phyloP scores from a whole-genome alignment of 2,888 invertebrate genomes.

The Malthinus flaveolus region DNA sequence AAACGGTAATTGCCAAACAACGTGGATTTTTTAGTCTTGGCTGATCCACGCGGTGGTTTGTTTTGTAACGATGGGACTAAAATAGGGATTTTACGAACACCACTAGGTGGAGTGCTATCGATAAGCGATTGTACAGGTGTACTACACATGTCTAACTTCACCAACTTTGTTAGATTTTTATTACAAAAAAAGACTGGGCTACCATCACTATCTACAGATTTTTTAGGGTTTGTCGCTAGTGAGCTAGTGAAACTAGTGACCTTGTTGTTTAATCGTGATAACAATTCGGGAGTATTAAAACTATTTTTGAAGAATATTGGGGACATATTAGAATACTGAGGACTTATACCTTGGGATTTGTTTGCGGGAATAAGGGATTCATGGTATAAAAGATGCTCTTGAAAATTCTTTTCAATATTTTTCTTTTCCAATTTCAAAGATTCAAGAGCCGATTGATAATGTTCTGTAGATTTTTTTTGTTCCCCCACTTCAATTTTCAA shows the following conservation, averaged over 20 bases:
- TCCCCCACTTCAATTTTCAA: constrained; percentile 33
- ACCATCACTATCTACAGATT: constrained; percentile 7
- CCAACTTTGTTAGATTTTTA: not conserved
- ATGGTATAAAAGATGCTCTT: not conserved
- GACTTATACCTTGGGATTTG: not conserved
- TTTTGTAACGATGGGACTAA: not conserved
- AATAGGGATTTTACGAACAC: not conserved
- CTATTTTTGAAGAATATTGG: too few relatives aligned
- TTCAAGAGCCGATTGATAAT: constrained; percentile 38
- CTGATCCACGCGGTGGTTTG: not conserved
- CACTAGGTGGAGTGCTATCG: not conserved
- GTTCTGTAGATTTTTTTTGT: constrained; percentile 36
- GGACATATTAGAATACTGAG: not conserved
- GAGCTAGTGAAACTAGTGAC: too few relatives aligned
- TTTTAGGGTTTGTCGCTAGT: not conserved
- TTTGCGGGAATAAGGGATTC: not conserved
- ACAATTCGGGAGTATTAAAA: too few relatives aligned
- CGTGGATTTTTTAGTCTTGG: not conserved
- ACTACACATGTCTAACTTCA: not conserved
- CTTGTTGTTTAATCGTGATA: too few relatives aligned
- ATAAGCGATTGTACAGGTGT: constrained; percentile 4
- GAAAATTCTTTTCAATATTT: constrained; percentile 4
- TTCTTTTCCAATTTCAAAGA: constrained; percentile 8
- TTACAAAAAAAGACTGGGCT: not conserved
- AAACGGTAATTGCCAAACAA: not conserved